Evolutionary conservation across 1,140 invertebrate genomes (phyloP), one percentile per base, ranked within the genome.

Genomic region (Polyergus mexicanus): DNA sequence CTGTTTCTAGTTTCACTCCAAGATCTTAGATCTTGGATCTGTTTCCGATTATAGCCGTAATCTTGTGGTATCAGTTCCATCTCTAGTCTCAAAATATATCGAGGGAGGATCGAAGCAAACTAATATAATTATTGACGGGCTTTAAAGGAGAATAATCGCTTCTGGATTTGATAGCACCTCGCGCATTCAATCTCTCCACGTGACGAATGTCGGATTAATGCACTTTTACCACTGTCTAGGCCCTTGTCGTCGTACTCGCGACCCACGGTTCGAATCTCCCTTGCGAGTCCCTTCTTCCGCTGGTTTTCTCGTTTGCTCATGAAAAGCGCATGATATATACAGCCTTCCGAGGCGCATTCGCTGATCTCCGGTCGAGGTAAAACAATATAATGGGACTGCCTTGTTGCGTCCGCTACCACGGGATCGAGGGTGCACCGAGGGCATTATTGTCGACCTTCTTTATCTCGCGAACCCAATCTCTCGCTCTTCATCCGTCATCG

Each of bases 361-460:
- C 84, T 51, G 86, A 90, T 90, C 89, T 90, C 84, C 68, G 69
- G 41, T 71, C 65, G 85, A 88, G 68, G 77, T 91, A 91, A 91
- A 91, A 91, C 89, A 90, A 91, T 91, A 90, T 90, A 90, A 91
- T 91, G 85, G 85, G 47, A 51, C 87, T 88, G 85, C 68, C 84
- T 54, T 54, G 87, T 86, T 86, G 83, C 77, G 77, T 76, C 76
- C 74, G 85, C 77, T 54, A 62, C 78, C 60, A 80, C 69, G 78
- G 75, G 69, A 90, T 74, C 84, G 84, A 69, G 86, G 85, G 80
- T 80, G 86, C 75, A 88, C 86, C 65, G 85, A 72, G 56, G 72
- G 84, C 87, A 92, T 92, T 92, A 92, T 92, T 88, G 86, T 91
- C 90, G 89, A 91, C 88, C 90, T 80, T 91, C 90, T 92, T 91